phyloP scores from a whole-genome alignment of 2,113 vertebrate genomes.

The Donacobius atricapilla region DNA sequence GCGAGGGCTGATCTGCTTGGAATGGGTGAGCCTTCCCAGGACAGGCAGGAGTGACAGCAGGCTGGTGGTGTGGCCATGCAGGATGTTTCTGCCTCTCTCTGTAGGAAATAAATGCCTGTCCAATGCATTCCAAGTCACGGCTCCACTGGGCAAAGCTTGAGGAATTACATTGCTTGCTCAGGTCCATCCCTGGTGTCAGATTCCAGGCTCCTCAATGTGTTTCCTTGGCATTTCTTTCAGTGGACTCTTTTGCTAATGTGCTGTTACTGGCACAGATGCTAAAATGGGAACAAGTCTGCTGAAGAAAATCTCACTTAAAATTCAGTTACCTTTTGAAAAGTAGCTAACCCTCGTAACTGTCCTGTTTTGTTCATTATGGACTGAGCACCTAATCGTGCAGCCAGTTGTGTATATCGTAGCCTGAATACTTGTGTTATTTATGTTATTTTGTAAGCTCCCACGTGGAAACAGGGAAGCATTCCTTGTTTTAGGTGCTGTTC shows the following conservation, averaged over 20 bases:
- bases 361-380: neutral
- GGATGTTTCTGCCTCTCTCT: neutral
- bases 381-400: neutral
- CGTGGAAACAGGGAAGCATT: neutral
- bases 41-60: neutral
- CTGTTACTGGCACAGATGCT: neutral
- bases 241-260: neutral
- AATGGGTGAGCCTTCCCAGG: neutral
- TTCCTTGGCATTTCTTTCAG: neutral
- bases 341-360: neutral
- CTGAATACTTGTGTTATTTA: neutral
- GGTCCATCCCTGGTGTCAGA: neutral
- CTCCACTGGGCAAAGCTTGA: neutral
- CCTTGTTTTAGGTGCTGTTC: neutral
- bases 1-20: neutral
- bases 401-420: neutral
- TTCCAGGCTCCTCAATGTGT: neutral
- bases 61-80: neutral
- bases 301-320: neutral
- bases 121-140: rapidly evolving
- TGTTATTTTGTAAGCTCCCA: neutral
- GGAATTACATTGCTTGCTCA: neutral
- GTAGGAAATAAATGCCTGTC: neutral
- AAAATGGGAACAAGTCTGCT: neutral
- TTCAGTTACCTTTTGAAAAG: neutral